Evolutionary conservation across 2,113 vertebrate species (phyloP), one percentile per base, ranked within the genome.

Genomic region (Tenebrosternarchus preto): DNA sequence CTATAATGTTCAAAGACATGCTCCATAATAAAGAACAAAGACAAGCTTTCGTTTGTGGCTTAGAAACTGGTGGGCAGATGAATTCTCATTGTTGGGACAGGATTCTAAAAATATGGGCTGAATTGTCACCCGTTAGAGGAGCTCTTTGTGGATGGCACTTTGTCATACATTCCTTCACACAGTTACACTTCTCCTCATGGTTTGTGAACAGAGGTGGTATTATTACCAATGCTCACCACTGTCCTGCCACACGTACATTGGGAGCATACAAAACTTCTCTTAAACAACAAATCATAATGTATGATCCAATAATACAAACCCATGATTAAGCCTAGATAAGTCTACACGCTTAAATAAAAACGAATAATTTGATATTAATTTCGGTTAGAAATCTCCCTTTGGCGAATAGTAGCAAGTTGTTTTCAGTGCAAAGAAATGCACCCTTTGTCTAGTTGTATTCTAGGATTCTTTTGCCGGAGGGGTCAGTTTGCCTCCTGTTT

Each of bases 161-260:
- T 73, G 78, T 89, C 89, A 89, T 80, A 83, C 75, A 91, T 91
- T 92, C 90, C 88, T 90, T 20, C 4, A 43, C 63, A 86, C 82
- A 70, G 85, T 83, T 86, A 83, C 66, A 80, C 77, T 46, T 89
- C 80, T 82, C 86, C 82, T 81, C 80, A 7, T 46, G 80, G 50
- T 82, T 27, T 20, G 55, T 1, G 69, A 84, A 91, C 89, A 91
- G 87, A 89, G 82, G 82, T 69, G 25, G 82, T 89, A 84, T 92
- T 91, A 89, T 92, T n/a, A 82, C 68, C 67, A 25, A 66, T 15
- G 70, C 36, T n/a, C 55, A 63, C 77, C 7, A 20, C 70, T 80
- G 77, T 36, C 43, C 33, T 67, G 70, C 43, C 67, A 72, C 76
- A 76, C 80, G 70, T 31, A 27, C 60, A 76, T 15, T 27, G 20